Evolutionary conservation across 2,888 invertebrate genomes (phyloP), one percentile per base, ranked within the genome.

Genomic region (Microdon myrmicae): DNA sequence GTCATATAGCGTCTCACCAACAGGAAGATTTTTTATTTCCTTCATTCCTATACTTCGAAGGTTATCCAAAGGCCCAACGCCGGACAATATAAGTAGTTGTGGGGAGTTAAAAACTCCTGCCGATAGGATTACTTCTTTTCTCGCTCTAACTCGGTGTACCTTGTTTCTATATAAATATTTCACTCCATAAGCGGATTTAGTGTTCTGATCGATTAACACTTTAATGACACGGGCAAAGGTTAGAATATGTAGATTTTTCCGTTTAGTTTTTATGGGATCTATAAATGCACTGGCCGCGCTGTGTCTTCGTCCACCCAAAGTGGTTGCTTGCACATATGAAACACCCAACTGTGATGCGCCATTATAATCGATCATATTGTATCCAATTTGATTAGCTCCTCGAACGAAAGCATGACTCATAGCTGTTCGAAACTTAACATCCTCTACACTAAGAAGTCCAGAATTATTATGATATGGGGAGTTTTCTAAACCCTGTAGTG

Each of bases 81-180:
- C 94, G 4, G 93, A 93, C 3, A 96, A 77, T 91, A 96, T 92
- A 6, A 96, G 82, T 2, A 96, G 75, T 76, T 96, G 95, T 0
- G 96, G 94, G 0, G 93, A 90, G 71, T 91, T 92, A 67, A 96
- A 88, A 1, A 94, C 85, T 0, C 96, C 96, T 2, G 92, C 92
- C 8, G 90, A 88, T 9, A 96, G 72, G 44, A 96, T 90, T 0
- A 96, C 88, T 80, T 94, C 94, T 74, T 88, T 90, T 60, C 82
- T 82, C 0, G 89, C 90, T 32, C 75, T 79, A 0, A 86, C 85
- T 6, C 78, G 80, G 59, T 79, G 78, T 19, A 73, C 73, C 7
- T 78, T 68, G 12, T 81, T 81, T 9, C 85, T 82, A 44, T 86
- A 83, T 1, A 83, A 76, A 61, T 87, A 87, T 69, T 88, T 82